Evolutionary conservation across 1,140 invertebrate genomes (phyloP), one percentile per base, ranked within the genome.

Genomic region (Zaprionus lachaisei): DNA sequence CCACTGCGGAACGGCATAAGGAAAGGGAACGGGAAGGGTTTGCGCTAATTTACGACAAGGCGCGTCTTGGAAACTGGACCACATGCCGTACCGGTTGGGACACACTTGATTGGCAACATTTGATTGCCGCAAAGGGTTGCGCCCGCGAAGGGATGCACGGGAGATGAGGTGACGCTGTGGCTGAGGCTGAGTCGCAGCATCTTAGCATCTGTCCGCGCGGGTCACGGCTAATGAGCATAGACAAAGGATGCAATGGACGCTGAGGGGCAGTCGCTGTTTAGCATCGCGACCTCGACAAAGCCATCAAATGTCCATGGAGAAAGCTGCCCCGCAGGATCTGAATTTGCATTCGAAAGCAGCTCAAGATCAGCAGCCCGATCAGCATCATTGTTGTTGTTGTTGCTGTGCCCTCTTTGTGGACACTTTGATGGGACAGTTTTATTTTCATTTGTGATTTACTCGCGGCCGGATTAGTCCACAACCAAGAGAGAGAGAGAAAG

Each of bases 401-500:
- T 61, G 55, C 69, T 71, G 56, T 72, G 34, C 83, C 81, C 81
- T 65, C 49, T 80, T 90, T 89, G 85, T 85, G 85, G 85, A 90
- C 85, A 89, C 79, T 77, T 74, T 77, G 65, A 82, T 85, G 72
- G 85, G 85, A 90, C 85, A 90, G 72, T 90, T 90, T 90, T 90
- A 90, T 90, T 90, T 90, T 90, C 85, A 77, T 89, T 90, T 90
- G 85, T 90, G 85, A 90, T 90, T 90, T 90, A 90, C 72, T 81
- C 81, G 84, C 80, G 80, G 75, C 3, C 47, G 73, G 81, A 69
- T 79, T 79, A 79, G 65, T 34, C 44, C 5, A 38, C 34, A 34
- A 5, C 1, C 28, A n/a, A 37, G 54, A 64, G 74, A 85, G 72
- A 20, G 1, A 20, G 20, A 20, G 1, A 20, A 1, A 1, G 20